Base-by-base conservation (phyloP, 2,888 invertebrate species). In the Ypsolopha sequella region DNA sequence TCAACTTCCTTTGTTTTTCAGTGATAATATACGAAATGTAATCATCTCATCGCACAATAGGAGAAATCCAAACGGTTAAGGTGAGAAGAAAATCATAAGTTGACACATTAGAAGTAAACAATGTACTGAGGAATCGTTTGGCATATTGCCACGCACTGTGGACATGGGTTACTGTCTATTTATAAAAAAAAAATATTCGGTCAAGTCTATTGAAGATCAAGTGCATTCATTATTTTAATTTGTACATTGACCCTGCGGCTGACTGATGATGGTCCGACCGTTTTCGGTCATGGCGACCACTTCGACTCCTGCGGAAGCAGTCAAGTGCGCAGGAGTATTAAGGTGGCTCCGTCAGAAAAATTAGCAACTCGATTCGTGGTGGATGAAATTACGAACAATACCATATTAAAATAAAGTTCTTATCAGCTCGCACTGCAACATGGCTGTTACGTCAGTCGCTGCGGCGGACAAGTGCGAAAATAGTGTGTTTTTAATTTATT, bases 71-170 rank as follows among this genome's bases (percentile, higher is more conserved):
- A 38, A 48, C 46, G 36, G n/a, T 45, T 24, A 24, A 24, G 24
- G 24, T 4, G 24, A 24, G 24, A 24, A 24, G 24, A 24, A 24
- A 24, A 24, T 24, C 24, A 11, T 44, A 36, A 36, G 36, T 48
- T 36, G 48, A 7, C 44, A 7, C 44, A 50, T 44, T 61, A 57
- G 59, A 58, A 55, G 68, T 69, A 74, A 72, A 71, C 70, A 74
- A 64, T 62, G 62, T 52, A 80, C 78, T 79, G 70, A 60, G 53
- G 52, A 57, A 48, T 36, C 48, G 58, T 57, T 70, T 80, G 81
- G 80, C 81, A 68, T 57, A 13, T 35, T 57, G 73, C 80, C 80
- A 77, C 64, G 6, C 13, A 33, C 10, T 53, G 51, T 53, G 54
- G 58, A 58, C 60, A 58, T 58, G 58, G 51, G 51, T 48, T 54